Evolutionary conservation across 2,797 vertebrate genomes (phyloP).

Genomic region (Lithobates sylvaticus): DNA sequence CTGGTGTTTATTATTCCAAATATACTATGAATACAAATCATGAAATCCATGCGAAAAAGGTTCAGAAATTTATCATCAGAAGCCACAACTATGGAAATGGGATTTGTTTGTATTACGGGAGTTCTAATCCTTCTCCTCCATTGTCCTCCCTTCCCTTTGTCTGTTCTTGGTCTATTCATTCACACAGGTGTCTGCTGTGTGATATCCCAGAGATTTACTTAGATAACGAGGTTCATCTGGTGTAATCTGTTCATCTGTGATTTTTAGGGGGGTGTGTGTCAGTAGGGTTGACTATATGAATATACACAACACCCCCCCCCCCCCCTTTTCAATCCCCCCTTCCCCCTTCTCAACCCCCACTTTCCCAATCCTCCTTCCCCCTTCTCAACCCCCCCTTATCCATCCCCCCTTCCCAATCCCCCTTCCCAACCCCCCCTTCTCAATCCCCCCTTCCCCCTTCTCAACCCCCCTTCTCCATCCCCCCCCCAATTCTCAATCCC

Average conservation of each 20-base stretch:
- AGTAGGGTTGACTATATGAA: background rate
- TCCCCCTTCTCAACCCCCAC: background rate
- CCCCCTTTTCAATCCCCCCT: background rate
- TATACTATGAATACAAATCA: background rate
- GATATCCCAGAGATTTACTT: constrained; percentile 3
- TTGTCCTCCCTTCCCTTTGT: constrained; percentile 11
- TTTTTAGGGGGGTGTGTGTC: background rate
- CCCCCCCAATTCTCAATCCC: background rate
- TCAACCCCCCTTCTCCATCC: background rate
- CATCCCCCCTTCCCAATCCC: background rate
- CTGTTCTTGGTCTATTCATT: background rate
- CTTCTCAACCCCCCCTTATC: background rate
- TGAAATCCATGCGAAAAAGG: background rate
- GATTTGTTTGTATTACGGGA: background rate
- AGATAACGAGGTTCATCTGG: background rate
- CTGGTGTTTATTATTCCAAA: background rate
- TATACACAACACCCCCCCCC: background rate
- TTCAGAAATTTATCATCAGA: background rate
- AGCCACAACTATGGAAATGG: background rate
- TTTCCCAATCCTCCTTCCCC: background rate
- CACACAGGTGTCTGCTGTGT: constrained; percentile 45
- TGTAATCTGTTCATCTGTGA: constrained; percentile 20
- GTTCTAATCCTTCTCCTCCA: background rate
- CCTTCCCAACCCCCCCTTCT: too few species aligned
- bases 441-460: background rate